Evolutionary conservation across 2,888 invertebrate genomes (phyloP), one percentile per base, ranked within the genome.

Genomic region (Syritta pipiens): DNA sequence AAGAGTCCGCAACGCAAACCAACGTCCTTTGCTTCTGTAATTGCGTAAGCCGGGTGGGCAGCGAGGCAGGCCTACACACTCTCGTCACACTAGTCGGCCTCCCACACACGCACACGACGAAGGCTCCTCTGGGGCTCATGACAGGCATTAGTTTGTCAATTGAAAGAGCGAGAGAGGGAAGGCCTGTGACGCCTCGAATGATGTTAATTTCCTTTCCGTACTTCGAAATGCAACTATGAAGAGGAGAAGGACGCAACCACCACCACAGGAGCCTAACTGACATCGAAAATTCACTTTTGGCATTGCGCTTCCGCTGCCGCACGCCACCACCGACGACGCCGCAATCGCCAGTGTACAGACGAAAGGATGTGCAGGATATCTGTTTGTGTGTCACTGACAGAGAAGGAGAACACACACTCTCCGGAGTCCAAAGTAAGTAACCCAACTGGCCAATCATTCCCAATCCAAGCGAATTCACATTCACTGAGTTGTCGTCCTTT

Each of bases 371-470:
- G n/a, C 10, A 22, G n/a, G 7, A 30, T 40, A 22, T 10, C 26
- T 14, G 32, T 32, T 9, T 6, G 26, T 22, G 3, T 26, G 5
- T 2, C 12, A 53, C 20, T 6, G 12, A 32, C 10, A 40, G 3
- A 3, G 12, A 28, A 37, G n/a, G 40, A 17, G 26, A 14, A 28
- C 42, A 42, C 17, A 9, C 17, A 9, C 9, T 9, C 17, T 19
- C 22, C 22, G 20, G 60, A 26, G 44, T 24, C 37, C 57, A 59
- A 65, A 65, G 65, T 71, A 71, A 60, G 69, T 71, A 77, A 77
- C 63, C 77, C 65, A 77, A 77, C 71, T 65, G 65, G 53, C 77
- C 77, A 77, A 77, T 75, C 68, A 68, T 72, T 77, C 35, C 65
- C 65, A 60, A 55, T 77, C 65, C 42, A 72, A 71, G 59, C 65